Base-by-base conservation (phyloP, 2,888 invertebrate species). In the Eupithecia exiguata region DNA sequence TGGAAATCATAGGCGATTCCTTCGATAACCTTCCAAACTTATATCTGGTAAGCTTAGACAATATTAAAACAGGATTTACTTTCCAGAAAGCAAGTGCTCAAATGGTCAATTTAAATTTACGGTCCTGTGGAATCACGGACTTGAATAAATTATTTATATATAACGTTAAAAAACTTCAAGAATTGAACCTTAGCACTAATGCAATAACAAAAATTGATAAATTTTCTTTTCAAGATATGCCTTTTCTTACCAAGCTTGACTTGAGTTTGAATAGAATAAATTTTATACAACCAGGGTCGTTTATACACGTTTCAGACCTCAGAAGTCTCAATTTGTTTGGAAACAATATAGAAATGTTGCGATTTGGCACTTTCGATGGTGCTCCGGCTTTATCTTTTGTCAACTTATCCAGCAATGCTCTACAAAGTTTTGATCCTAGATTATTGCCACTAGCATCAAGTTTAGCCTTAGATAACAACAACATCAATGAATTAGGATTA, bases 231-330 rank as follows among this genome's bases (percentile, higher is more conserved):
- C 71, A 75, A 72, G 71, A 66, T 61, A 75, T 81, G 74, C 71
- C 72, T 40, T 70, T 72, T 21, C 74, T 83, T 1, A 61, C 70
- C 10, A 68, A 40, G 9, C 74, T 83, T 14, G 82, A 83, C 74
- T 70, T 83, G 53, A 82, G 83, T 74, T 77, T 65, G 16, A 83
- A 83, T 70, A 68, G 62, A 63, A 81, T 83, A 67, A 67, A 69
- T 36, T 74, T 49, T n/a, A 80, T 82, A 67, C 82, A 83, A 69
- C 83, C 83, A 40, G 83, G 83, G 3, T 72, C 81, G 9, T 83
- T 83, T 73, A 62, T 76, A 10, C 49, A 79, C 16, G 72, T 77
- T 9, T 77, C 62, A 70, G 67, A 62, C n/a, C 70, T 83, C 1
- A 75, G 63, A 53, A 67, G 46, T 30, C 58, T 83, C 30, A 73